Conservation (phyloP, 2,113 vertebrate genomes). For the Pelobates fuscus region DNA sequence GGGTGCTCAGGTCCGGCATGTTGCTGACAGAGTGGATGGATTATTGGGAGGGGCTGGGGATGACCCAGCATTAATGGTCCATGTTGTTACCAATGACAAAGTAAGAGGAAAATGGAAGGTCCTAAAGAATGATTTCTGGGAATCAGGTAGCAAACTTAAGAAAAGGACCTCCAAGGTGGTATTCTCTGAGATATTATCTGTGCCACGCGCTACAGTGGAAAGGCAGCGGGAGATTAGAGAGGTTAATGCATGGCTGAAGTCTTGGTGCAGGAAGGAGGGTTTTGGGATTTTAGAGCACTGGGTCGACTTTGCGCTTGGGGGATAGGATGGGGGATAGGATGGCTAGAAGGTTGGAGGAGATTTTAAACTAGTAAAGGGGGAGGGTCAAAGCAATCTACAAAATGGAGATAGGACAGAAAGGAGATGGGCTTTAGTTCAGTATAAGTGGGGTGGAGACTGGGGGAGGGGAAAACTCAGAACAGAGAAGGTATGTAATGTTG, state of each 20-base stretch:
- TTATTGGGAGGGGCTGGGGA: conserved; percentile 2
- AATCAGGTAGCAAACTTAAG: background rate
- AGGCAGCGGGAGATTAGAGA: background rate
- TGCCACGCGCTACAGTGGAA: background rate
- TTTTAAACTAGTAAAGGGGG: background rate
- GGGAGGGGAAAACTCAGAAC: background rate
- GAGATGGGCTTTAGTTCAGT: background rate
- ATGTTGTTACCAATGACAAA: conserved; percentile 3
- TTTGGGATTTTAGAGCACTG: background rate
- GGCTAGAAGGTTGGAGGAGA: background rate
- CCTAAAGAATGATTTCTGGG: conserved; percentile 5
- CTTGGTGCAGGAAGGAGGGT: background rate
- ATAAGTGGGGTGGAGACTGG: background rate
- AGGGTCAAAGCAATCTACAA: background rate
- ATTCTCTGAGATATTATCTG: background rate
- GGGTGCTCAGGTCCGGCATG: background rate
- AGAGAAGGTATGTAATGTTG: background rate
- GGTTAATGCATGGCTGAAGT: background rate
- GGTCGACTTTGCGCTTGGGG: background rate
- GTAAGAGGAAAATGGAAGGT: background rate
- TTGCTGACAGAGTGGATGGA: background rate
- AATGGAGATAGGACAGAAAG: background rate
- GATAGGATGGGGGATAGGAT: no score
- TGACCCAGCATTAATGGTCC: background rate
- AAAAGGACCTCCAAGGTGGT: background rate